A percentile compares a stretch with the other conserved stretches of the same genome.
Conservation (phyloP, 2,888 invertebrate species). For the Volucella inflata region DNA sequence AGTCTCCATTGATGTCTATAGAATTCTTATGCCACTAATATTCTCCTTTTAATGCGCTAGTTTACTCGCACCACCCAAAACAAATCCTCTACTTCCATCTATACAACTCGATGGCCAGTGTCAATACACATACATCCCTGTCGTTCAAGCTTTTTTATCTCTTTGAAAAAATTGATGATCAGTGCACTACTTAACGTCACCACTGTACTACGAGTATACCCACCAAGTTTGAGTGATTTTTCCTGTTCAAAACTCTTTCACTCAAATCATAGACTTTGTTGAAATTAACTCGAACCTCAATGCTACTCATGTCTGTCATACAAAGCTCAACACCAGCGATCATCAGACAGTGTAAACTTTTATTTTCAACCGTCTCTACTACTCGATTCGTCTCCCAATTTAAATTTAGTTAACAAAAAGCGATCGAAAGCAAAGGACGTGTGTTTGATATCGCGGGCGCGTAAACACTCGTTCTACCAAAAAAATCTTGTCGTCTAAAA, state of each 20-base stretch:
- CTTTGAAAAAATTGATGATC: too few species aligned
- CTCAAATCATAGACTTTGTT: constrained; percentile 18
- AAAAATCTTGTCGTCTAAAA: constrained; percentile 24
- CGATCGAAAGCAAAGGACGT: constrained; percentile 68
- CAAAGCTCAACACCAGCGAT: constrained; percentile 55
- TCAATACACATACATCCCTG: too few species aligned
- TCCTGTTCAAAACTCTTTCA: constrained; percentile 24
- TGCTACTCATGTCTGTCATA: constrained; percentile 27
- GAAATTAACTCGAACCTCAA: constrained; percentile 24
- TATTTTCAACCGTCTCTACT: constrained; percentile 45
- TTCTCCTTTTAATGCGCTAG: too few species aligned
- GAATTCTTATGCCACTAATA: too few species aligned
- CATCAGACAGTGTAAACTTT: constrained; percentile 49
- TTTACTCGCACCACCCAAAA: too few species aligned
- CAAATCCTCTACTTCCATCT: too few species aligned
- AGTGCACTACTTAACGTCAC: too few species aligned
- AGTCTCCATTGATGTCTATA: too few species aligned
- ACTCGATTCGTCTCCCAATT: constrained; percentile 56
- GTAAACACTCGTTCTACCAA: constrained; percentile 34
- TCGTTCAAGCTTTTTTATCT: too few species aligned
- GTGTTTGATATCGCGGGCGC: constrained; percentile 57
- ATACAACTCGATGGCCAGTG: too few species aligned
- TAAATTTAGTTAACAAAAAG: constrained; percentile 69
- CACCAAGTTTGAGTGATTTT: constrained; percentile 8
- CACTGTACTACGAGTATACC: too few species aligned